Base-by-base conservation (phyloP, 2,888 invertebrate genomes). In the Lithophane socia region DNA sequence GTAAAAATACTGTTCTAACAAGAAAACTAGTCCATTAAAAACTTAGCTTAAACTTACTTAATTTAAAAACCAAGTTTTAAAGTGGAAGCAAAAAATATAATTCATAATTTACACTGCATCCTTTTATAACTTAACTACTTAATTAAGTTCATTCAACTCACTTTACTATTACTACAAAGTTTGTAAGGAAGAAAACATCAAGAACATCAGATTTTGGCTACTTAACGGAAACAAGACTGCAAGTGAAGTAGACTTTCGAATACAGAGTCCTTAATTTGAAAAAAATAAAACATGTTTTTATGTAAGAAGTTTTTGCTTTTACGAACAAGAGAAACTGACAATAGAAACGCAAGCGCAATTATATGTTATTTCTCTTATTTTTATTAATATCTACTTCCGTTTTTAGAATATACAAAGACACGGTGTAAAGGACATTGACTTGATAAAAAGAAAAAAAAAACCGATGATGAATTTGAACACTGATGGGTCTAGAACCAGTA, bases 21-120 rank as follows among this genome's bases (percentile, higher is more conserved):
- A 49, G 42, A 12, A 74, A 75, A 72, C 44, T 70, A 69, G 29
- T 66, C 42, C 72, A 80, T 75, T 84, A 73, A 79, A 83, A 82
- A 79, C 56, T 75, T 79, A 61, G 54, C 29, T 16, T 37, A 24
- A 77, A 70, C 21, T 42, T 37, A 29, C 12, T 64, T 29, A 9
- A 70, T 60, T 63, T 66, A 73, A 63, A 83, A 83, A 80, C 66
- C 37, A 0, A 74, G 54, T 56, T 68, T 63, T 73, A 63, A 70
- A 67, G 47, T 61, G 18, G 61, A 61, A 70, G 54, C 54, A 68
- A 29, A 24, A 29, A n/a, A 18, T 68, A 64, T 68, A 70, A 73
- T 61, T 74, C 61, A 73, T 76, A 75, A 56, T 67, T 29, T 54
- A 29, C 18, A 21, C 60, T 71, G 74, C n/a, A 58, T 66, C 52